A percentile compares a stretch with the other conserved stretches of the same genome.
These are phyloP conservation scores for Heliconius charithonia DNA, from an alignment of 2,888 invertebrate species.

Conservation along the genomic window DNA sequence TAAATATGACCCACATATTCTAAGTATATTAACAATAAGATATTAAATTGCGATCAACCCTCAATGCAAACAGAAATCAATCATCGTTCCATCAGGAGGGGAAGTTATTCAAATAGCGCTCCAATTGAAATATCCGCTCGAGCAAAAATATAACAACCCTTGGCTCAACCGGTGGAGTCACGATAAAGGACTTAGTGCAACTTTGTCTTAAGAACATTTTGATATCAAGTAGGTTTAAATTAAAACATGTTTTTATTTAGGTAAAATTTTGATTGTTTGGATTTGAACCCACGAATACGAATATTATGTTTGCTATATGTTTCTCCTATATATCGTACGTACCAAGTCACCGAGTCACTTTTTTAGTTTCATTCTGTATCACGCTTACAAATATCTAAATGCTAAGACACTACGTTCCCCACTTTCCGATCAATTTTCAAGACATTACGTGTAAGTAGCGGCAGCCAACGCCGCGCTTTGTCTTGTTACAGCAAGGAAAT, in stretches of 20 bases:
- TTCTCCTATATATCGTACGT: no score
- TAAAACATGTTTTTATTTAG: background rate
- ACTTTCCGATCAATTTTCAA: no score
- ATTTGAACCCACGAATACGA: no score
- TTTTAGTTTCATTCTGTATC: no score
- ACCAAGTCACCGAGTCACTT: no score
- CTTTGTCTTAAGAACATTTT: conserved; percentile 17
- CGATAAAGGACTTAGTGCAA: conserved; percentile 19
- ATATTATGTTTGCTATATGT: no score
- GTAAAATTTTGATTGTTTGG: no score
- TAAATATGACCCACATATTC: background rate
- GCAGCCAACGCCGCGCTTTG: no score
- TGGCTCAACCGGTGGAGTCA: conserved; percentile 24
- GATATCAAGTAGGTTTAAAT: background rate
- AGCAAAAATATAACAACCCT: conserved; percentile 44
- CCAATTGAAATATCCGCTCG: conserved; percentile 61
- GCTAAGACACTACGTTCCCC: no score
- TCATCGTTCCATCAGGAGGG: conserved; percentile 77
- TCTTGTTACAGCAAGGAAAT: no score
- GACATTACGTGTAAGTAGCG: no score
- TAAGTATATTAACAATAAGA: conserved; percentile 78
- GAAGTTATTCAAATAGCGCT: conserved; percentile 77
- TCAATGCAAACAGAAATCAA: conserved; percentile 81
- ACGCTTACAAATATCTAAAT: no score
- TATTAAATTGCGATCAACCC: conserved; percentile 76